Percentiles rank a stretch among this genome's conserved stretches.
These are phyloP conservation scores for Neoseiulus cucumeris DNA, from an alignment of 1,140 invertebrate genomes.

Conservation along the genomic window DNA sequence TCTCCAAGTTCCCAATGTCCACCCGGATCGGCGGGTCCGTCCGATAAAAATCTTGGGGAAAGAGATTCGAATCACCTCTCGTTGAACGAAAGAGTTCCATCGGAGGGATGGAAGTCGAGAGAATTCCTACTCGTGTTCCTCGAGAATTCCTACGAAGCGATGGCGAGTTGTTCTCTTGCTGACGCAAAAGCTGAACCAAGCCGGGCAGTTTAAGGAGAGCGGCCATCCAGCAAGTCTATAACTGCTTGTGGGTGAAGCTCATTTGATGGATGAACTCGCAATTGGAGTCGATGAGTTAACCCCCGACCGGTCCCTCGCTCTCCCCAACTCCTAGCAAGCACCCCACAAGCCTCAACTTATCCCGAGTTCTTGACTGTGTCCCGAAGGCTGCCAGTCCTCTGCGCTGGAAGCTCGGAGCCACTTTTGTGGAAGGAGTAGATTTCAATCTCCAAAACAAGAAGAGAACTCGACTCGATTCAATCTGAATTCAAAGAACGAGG, in stretches of 20 bases:
- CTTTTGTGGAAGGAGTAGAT: too few species aligned
- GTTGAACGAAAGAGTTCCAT: not conserved
- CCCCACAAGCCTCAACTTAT: not conserved
- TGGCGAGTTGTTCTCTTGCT: not conserved
- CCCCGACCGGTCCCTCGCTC: not conserved
- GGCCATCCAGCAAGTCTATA: not conserved
- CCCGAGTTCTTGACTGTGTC: too few species aligned
- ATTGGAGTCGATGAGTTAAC: conserved; percentile 11
- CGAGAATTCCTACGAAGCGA: not conserved
- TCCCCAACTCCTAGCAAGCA: not conserved
- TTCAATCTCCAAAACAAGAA: too few species aligned
- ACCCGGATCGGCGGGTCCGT: too few species aligned
- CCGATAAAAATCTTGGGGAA: too few species aligned
- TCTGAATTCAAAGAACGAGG: too few species aligned
- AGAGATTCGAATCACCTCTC: too few species aligned
- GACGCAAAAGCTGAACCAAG: not conserved
- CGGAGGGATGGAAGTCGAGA: not conserved
- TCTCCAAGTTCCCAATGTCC: too few species aligned
- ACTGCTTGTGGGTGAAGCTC: not conserved
- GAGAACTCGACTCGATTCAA: too few species aligned
- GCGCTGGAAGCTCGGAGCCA: too few species aligned
- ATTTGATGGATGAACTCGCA: conserved; percentile 8
- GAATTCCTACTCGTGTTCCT: not conserved
- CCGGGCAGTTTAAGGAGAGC: not conserved
- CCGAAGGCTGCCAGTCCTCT: too few species aligned